Conservation (phyloP, 2,113 vertebrate species). For the Murina feae region DNA sequence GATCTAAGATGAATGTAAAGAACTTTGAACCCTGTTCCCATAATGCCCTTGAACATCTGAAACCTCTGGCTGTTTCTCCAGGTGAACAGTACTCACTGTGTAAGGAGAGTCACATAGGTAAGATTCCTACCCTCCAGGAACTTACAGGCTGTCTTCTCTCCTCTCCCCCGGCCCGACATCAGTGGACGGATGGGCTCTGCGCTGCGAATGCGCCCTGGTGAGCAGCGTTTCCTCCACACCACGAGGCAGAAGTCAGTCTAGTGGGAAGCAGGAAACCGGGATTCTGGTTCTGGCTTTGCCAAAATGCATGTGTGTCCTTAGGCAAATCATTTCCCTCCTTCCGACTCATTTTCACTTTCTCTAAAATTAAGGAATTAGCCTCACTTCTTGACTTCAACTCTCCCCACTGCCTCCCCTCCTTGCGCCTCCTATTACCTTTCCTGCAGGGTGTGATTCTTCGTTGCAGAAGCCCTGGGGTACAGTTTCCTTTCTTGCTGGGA, state of each 20-base stretch:
- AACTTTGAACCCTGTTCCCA: not conserved
- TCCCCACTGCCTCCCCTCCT: not conserved
- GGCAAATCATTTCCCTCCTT: not conserved
- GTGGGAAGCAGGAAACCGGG: not conserved
- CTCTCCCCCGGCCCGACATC: not conserved
- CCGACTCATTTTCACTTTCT: constrained; percentile 21
- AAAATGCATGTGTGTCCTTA: not conserved
- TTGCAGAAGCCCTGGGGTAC: constrained; percentile 74
- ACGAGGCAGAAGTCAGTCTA: not conserved
- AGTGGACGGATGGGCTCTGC: too few relatives aligned
- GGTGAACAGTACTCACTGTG: not conserved
- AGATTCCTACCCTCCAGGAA: not conserved
- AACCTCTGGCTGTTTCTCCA: not conserved
- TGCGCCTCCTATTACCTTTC: constrained; percentile 43
- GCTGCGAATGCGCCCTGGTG: too few relatives aligned
- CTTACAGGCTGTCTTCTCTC: not conserved
- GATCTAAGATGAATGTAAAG: not conserved
- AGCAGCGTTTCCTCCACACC: too few relatives aligned
- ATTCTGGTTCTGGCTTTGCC: not conserved
- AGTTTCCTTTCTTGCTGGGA: constrained; percentile 74
- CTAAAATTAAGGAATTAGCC: not conserved
- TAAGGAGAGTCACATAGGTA: not conserved
- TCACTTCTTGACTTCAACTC: not conserved
- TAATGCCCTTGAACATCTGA: not conserved
- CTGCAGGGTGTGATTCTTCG: constrained; percentile 60